Base-by-base conservation (phyloP, 2,888 invertebrate species). In the Ennomos fuscantarius region DNA sequence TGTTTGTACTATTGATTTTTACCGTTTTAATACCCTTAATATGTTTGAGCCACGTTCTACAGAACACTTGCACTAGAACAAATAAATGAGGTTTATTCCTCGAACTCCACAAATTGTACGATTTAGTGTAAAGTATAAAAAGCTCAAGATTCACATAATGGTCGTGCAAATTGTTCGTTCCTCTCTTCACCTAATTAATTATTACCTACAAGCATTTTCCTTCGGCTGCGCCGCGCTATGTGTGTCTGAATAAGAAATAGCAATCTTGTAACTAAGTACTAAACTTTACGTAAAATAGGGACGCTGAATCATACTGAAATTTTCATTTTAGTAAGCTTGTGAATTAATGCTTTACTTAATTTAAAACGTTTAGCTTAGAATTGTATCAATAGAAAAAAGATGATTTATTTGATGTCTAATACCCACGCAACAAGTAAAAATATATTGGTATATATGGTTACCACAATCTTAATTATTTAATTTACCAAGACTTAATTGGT, bases 141-240 rank as follows among this genome's bases (percentile, higher is more conserved):
- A 67, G 57, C 63, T 54, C 49, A 50, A 47, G 65, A 60, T 61
- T 68, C 68, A 61, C 56, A 66, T 63, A 72, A 73, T 72, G 62
- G 63, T 63, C 63, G 65, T 62, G 64, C 62, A 67, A 75, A 74
- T 69, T 66, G 66, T 66, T 67, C 59, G 55, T 72, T 69, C 68
- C 68, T 70, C 64, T 70, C 70, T 70, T 70, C 68, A 66, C 69
- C 61, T 70, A 70, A 72, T 74, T 72, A 73, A 74, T 71, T 69
- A 69, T 63, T 71, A 69, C 63, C 62, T 67, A 66, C 64, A 62
- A 66, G 58, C 58, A 47, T 66, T 56, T 36, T 62, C 58, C 62
- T 52, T 55, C 50, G 50, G 62, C 63, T 61, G 43, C 55, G 62
- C 67, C 57, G 57, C 60, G 63, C 62, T 48, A 63, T 58, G 39